Evolutionary conservation across 2,888 invertebrate genomes (phyloP).

Genomic region (Caenorhabditis wallacei): DNA sequence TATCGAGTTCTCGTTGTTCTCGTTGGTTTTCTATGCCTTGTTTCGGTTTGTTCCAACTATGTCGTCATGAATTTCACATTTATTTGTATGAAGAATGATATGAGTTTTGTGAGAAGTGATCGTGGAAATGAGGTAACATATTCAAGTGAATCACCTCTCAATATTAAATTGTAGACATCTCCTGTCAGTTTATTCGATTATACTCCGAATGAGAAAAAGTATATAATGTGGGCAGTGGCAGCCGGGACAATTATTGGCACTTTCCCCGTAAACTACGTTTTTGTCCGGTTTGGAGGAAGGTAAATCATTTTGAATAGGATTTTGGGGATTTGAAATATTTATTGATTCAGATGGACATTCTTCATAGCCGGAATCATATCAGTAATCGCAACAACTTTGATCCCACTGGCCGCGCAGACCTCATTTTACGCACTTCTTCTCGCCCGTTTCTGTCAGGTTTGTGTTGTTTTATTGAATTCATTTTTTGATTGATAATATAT

Average conservation of each 20-base stretch:
- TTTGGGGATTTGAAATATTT: not conserved
- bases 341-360: conserved; percentile 67
- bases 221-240: conserved; percentile 77
- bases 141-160: not conserved
- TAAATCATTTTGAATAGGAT: conserved; percentile 15
- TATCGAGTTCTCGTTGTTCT: conserved; percentile 70
- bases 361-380: conserved; percentile 71
- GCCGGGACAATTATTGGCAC: conserved; percentile 77
- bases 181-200: conserved; percentile 70
- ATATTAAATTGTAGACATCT: conserved; percentile 32
- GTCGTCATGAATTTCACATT: conserved; percentile 78
- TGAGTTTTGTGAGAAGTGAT: conserved; percentile 49
- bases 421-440: conserved; percentile 63
- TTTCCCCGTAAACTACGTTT: conserved; percentile 76
- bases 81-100: conserved; percentile 76
- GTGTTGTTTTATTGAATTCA: not conserved
- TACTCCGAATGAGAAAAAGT: conserved; percentile 74
- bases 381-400: conserved; percentile 67
- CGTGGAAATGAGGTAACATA: conserved; percentile 33
- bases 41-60: conserved; percentile 75
- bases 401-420: conserved; percentile 69
- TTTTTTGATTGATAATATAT: conserved; percentile 12
- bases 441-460: conserved; percentile 71
- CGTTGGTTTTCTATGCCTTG: conserved; percentile 70
- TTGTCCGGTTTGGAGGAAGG: conserved; percentile 76